Percentiles rank a stretch among this genome's conserved stretches.
Conservation (phyloP, 2,797 vertebrate genomes). For the Petrocephalus sullivani region DNA sequence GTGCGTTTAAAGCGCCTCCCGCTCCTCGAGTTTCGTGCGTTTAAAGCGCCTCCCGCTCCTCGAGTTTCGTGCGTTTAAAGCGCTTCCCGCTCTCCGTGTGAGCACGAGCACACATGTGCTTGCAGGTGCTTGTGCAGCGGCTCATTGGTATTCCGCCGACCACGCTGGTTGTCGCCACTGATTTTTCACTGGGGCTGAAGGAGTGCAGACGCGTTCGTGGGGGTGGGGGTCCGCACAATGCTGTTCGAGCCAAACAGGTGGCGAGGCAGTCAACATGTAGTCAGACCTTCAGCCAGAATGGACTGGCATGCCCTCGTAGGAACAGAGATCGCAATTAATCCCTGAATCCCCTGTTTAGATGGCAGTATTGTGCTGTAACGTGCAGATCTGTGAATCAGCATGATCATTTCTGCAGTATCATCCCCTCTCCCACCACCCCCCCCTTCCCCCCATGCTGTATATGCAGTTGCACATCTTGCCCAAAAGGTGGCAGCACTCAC, state of each 20-base stretch:
- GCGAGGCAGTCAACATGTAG: not conserved
- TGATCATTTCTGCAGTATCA: not conserved
- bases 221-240: not conserved
- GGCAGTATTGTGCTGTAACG: not conserved
- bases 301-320: not conserved
- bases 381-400: not conserved
- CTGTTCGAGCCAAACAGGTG: not conserved
- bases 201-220: not conserved
- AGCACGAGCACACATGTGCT: not conserved
- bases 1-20: not conserved
- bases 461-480: not conserved
- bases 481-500: slow-evolving; percentile 25
- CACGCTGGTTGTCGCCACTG: not conserved
- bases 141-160: not conserved
- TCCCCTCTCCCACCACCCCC: not conserved
- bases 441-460: not conserved
- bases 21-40: too few relatives aligned
- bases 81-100: not conserved
- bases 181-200: not conserved
- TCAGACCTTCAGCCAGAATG: not conserved
- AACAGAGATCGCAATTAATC: not conserved
- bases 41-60: too few relatives aligned
- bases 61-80: too few relatives aligned
- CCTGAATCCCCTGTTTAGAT: not conserved
- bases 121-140: not conserved